Base-by-base conservation (phyloP, 2,888 invertebrate species). In the Drosophila paucipuncta region DNA sequence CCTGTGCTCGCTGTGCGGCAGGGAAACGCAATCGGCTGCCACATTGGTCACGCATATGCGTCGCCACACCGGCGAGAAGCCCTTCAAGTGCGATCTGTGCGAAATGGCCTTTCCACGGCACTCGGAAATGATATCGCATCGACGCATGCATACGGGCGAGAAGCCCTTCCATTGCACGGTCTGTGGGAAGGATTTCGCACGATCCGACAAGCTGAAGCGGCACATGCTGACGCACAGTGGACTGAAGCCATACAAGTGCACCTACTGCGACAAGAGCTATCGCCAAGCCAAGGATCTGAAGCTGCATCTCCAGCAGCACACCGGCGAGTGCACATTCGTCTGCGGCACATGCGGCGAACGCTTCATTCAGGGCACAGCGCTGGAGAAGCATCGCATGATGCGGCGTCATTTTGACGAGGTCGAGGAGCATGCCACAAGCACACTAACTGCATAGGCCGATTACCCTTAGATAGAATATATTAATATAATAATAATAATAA, bases 251-350 rank as follows among this genome's bases (percentile, higher is more conserved):
- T 95, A 95, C 89, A 95, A 95, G 82, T 95, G 95, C 81, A 94
- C 94, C 1, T 95, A 91, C 64, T 93, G 92, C 70, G 92, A 92
- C 35, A 92, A 92, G 57, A 91, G 92, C 30, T 96, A 96, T 91
- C 95, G 96, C 0, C 96, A 96, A 91, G 96, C 96, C 68, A 96
- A 96, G 91, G 96, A 96, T 86, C 92, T 96, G 47, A 95, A 95
- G 5, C 89, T 96, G 30, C 96, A 96, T 87, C 94, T 96, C 87
- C 94, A 96, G 0, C 94, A 96, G 6, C 96, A 96, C 85, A 96
- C 96, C 0, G 96, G 96, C 9, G 92, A 93, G 60, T 83, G 82
- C 3, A 82, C 87, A 0, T 87, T 87, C 4, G 78, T 83, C 18
- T 92, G 92, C 37, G 88, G 88, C 47, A 83, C 89, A 3, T 92